These are phyloP conservation scores for Aphidoletes aphidimyza DNA, from an alignment of 2,888 invertebrate species.

Conservation along the genomic window DNA sequence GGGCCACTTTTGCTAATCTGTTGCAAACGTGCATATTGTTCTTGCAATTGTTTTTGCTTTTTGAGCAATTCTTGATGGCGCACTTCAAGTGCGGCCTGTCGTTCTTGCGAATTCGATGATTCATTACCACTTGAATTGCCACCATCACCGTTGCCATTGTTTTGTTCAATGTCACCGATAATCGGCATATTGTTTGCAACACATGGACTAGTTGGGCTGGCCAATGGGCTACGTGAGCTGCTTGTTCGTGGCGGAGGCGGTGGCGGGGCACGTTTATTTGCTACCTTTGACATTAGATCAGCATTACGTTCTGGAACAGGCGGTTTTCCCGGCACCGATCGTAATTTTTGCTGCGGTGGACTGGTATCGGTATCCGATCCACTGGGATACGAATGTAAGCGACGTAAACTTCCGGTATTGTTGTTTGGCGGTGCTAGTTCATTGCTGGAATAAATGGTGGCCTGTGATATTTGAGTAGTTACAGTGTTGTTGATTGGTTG, in stretches of 20 bases:
- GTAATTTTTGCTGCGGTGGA: slow-evolving; percentile 75
- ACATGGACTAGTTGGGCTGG: slow-evolving; percentile 82
- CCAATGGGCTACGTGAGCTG: slow-evolving; percentile 82
- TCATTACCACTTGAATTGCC: slow-evolving; percentile 81
- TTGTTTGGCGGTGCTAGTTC: slow-evolving; percentile 55
- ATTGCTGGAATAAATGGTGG: slow-evolving; percentile 61
- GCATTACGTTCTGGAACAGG: slow-evolving; percentile 85
- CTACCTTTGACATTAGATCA: slow-evolving; percentile 78
- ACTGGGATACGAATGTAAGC: slow-evolving; percentile 86
- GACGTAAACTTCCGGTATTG: slow-evolving; percentile 69
- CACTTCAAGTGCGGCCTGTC: slow-evolving; percentile 83
- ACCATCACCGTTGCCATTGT: slow-evolving; percentile 59
- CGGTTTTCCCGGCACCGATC: slow-evolving; percentile 72
- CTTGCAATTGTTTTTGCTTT: slow-evolving; percentile 88
- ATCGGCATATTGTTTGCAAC: slow-evolving; percentile 71
- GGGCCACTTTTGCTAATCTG: slow-evolving; percentile 84
- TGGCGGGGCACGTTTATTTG: slow-evolving; percentile 82
- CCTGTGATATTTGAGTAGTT: slow-evolving; percentile 66
- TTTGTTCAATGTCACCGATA: slow-evolving; percentile 63
- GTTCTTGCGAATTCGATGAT: slow-evolving; percentile 79
- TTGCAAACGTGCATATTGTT: slow-evolving; percentile 90
- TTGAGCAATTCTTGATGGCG: slow-evolving; percentile 88
- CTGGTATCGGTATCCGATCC: slow-evolving; percentile 85
- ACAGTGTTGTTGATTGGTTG: slow-evolving; percentile 62
- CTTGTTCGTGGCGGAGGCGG: slow-evolving; percentile 94